Evolutionary conservation across 2,797 vertebrate species (phyloP), one percentile per base, ranked within the genome.

Genomic region (Cossypha dichroa): DNA sequence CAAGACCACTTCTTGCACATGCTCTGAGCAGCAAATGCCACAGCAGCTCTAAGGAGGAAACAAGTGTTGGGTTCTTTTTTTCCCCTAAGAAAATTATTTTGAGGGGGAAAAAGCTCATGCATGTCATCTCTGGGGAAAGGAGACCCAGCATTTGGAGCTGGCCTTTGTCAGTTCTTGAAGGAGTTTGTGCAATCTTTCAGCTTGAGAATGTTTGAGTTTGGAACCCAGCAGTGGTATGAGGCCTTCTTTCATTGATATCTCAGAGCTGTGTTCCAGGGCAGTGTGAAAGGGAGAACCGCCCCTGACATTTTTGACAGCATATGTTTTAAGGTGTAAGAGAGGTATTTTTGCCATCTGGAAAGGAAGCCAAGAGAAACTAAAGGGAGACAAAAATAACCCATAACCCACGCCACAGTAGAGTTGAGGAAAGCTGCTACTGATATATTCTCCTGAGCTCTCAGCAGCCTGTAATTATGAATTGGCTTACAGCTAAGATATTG

Each of bases 401-500:
- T 86, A 78, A 56, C 78, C 52, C 46, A 52, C 1, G 2, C 33
- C 36, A 18, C 45, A 56, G 87, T 46, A 83, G 72, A 81, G 51
- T 73, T 94, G 59, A 41, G 81, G 73, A 94, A 86, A 78, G 33
- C 87, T 74, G 56, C 72, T 78, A 18, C 76, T 79, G 91, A 60
- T 83, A 8, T 8, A 31, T 88, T 90, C 87, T 95, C 54, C 51
- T 5, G 5, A 85, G 88, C 78, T 83, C 78, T 94, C 93, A 74
- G 64, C 92, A 93, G 86, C 89, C 80, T 93, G 84, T 85, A 95
- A 95, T 95, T 96, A 72, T 60, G 70, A 87, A 92, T 73, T 96
- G 79, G 77, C 85, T 92, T 88, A 64, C 58, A 73, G 64, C 84
- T 85, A 90, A 63, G 82, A 81, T 88, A 93, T 68, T 92, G 90